Evolutionary conservation across 92 coral and sea anemone genomes (phyloP).

Genomic region (Bergia puertoricense): DNA sequence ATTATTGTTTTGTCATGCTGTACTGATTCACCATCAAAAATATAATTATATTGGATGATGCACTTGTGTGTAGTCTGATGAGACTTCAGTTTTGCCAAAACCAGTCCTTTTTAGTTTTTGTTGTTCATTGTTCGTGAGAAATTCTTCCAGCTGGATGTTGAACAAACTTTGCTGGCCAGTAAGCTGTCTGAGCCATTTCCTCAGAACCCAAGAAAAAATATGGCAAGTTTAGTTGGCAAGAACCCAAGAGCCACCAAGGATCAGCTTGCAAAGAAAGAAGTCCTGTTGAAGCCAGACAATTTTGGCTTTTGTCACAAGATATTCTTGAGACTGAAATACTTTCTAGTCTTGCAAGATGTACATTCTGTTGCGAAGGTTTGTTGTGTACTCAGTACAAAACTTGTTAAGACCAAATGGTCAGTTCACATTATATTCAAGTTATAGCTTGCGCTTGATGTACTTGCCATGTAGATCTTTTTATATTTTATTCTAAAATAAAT

Average conservation of each 20-base stretch:
- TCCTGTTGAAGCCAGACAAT: not conserved
- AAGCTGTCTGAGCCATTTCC: not conserved
- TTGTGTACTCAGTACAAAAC: constrained; percentile 43
- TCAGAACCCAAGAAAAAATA: not conserved
- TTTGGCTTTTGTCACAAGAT: not conserved
- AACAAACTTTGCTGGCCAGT: not conserved
- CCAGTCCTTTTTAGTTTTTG: not conserved
- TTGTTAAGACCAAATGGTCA: constrained; percentile 27
- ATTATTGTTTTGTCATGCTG: not conserved
- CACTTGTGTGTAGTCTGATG: not conserved
- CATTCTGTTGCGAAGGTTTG: not conserved
- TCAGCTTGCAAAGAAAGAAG: not conserved
- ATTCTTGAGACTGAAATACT: not conserved
- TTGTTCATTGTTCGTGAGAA: no score
- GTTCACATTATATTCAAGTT: constrained; percentile 18
- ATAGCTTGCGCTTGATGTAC: not conserved
- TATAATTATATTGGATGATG: not conserved
- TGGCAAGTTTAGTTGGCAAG: not conserved
- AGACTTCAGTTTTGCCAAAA: not conserved
- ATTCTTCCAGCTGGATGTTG: not conserved
- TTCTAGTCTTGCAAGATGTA: not conserved
- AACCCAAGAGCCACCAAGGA: not conserved
- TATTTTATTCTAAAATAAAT: constrained; percentile 6
- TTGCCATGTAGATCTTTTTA: not conserved
- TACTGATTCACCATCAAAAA: not conserved